Base-by-base conservation (phyloP, 2,888 invertebrate species). In the Pantelozetes paolii region DNA sequence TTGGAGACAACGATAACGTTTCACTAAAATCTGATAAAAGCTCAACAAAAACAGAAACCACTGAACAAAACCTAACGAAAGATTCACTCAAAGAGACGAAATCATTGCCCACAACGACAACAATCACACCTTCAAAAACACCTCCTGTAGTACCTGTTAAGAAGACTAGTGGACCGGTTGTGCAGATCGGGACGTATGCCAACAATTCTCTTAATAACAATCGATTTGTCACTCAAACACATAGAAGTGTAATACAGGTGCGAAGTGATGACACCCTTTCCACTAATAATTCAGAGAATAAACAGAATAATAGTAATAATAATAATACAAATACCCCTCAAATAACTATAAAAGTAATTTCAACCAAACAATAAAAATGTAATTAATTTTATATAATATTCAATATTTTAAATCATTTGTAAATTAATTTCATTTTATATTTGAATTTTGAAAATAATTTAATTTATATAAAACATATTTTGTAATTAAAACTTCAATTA, bases 1-100 rank as follows among this genome's bases (percentile, higher is more conserved):
- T 93, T 71, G 78, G 78, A n/a, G 30, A 30, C n/a, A 71, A 62
- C 9, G 73, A 71, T 13, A 71, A n/a, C 48, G 11, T 9, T 15
- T 71, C 71, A 26, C 8, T 67, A 1, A 20, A 9, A 15, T 71
- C 71, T 6, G 20, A 71, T 2, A 42, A 71, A 20, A 71, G 71
- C 40, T 67, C 48, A 15, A 18, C 23, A 23, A 54, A 23, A 20
- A 6, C 30, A 30, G 11, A 59, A 59, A 5, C 30, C 5, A 8
- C 8, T 9, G 13, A 26, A 28, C 28, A 30, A 30, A 59, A 59
- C 30, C 3, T 5, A 5, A 32, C 18, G 6, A 59, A 59, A 30
- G 59, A 59, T 13, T 8, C 18, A 26, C 15, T 59, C 5, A 59
- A 59, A 59, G 28, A 59, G 59, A 26, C 59, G 2, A 59, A 59